Percentiles rank a stretch among this genome's conserved stretches.
Evolutionary conservation across 1,140 invertebrate genomes (phyloP).

Genomic region (Phthorimaea operculella): DNA sequence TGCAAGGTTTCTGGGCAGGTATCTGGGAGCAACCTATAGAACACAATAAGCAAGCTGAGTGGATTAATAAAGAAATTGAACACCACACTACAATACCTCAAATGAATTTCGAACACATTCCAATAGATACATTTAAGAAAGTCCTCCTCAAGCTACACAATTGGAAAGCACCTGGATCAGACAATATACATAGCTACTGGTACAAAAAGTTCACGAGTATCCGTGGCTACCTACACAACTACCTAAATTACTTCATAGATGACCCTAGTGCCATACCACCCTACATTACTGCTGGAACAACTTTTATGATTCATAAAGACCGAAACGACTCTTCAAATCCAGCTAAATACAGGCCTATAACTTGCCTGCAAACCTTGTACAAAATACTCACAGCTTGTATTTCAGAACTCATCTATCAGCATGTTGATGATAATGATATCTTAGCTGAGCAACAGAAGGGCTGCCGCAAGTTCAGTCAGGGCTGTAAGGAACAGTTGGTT

Average conservation of each 20-base stretch:
- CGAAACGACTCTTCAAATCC: neutral
- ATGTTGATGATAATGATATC: conserved; percentile 9
- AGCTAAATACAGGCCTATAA: too few species aligned
- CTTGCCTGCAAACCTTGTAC: too few species aligned
- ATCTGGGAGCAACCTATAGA: conserved; percentile 4
- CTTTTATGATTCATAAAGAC: conserved; percentile 21
- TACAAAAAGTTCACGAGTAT: conserved; percentile 14
- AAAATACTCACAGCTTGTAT: conserved; percentile 21
- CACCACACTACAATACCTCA: neutral
- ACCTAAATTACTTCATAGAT: conserved; percentile 15
- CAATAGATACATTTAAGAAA: conserved; percentile 6
- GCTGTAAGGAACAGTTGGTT: too few species aligned
- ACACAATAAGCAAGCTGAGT: conserved; percentile 1
- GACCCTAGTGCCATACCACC: too few species aligned
- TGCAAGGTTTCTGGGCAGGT: conserved; percentile 7
- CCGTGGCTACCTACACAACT: conserved; percentile 10
- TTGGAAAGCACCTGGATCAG: too few species aligned
- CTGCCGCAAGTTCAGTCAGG: too few species aligned
- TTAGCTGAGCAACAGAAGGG: too few species aligned
- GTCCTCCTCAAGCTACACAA: conserved; percentile 6
- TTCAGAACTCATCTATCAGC: conserved; percentile 15
- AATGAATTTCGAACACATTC: conserved; percentile 8
- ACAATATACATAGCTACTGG: too few species aligned
- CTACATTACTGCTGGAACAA: conserved; percentile 15
- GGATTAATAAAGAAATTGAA: neutral